These are phyloP conservation scores for Delia radicum DNA, from an alignment of 1,140 invertebrate species.

Conservation along the genomic window DNA sequence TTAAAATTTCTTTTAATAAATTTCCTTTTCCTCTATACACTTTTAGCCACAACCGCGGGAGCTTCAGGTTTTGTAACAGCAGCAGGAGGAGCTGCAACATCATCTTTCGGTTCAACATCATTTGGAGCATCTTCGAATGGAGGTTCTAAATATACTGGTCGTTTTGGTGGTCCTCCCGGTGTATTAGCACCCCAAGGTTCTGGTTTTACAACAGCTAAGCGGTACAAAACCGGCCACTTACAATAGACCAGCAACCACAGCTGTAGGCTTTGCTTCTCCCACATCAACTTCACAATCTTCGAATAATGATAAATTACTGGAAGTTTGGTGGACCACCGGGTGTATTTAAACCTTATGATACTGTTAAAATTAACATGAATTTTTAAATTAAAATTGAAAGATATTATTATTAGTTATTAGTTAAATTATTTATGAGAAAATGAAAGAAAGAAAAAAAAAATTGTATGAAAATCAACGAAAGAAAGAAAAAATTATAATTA, in stretches of 20 bases:
- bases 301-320: conserved; percentile 27
- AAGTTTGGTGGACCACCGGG: conserved; percentile 53
- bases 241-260: no score
- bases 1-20: no score
- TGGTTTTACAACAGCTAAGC: not conserved
- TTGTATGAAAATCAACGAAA: not conserved
- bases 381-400: not conserved
- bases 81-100: not conserved
- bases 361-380: conserved; percentile 29
- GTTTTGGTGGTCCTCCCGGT: conserved; percentile 46
- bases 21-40: no score
- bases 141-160: conserved; percentile 23
- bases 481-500: no score
- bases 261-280: no score
- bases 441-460: not conserved
- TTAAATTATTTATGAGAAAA: conserved; percentile 6
- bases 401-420: no score
- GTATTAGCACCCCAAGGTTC: conserved; percentile 27
- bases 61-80: not conserved
- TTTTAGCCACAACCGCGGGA: not conserved
- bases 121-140: not conserved
- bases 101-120: no score
- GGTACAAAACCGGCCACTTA: not conserved
- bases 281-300: conserved; percentile 15
- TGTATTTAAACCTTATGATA: conserved; percentile 48